Evolutionary conservation across 2,888 invertebrate species (phyloP), one percentile per base, ranked within the genome.

Genomic region (Drosophila mercatorum): DNA sequence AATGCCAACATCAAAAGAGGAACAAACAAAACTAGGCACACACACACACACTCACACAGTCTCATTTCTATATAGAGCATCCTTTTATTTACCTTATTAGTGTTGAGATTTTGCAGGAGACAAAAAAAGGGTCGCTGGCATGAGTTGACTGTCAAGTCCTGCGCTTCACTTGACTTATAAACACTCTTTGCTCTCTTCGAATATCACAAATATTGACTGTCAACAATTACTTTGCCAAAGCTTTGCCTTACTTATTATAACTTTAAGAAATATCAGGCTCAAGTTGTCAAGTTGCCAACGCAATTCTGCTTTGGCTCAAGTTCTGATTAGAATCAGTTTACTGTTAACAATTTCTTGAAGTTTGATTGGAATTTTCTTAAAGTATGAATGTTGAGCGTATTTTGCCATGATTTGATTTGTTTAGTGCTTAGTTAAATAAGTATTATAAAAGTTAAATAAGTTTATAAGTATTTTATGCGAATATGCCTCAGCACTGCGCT

Each of bases 61-160:
- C 38, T 22, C 44, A 53, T 26, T 11, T 53, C 5, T 38, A 2
- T 36, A 22, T 38, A 52, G 26, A 3, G 41, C 52, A 55, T 64
- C 53, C 55, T 51, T 46, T 36, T 60, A 63, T 73, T 78, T 73
- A 57, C 63, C 62, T 72, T 73, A 75, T 75, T 75, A 67, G 62
- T 66, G 53, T 22, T 46, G 36, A 64, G 49, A 44, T 52, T 59
- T 28, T 36, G 7, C 7, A 49, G 26, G 3, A 46, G 22, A 14
- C 28, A 10, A 26, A 28, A 17, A 49, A 53, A 72, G 31, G 40
- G 22, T 57, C 52, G n/a, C 26, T 22, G 3, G 26, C 36, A 53
- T 36, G 56, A 76, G 22, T 53, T 57, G 36, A 22, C 61, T 60
- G n/a, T 26, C 47, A 64, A 72, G 56, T 53, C 26, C 38, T 22